Evolutionary conservation across 2,797 vertebrate species (phyloP).

Genomic region (Chelidonichthys spinosus): DNA sequence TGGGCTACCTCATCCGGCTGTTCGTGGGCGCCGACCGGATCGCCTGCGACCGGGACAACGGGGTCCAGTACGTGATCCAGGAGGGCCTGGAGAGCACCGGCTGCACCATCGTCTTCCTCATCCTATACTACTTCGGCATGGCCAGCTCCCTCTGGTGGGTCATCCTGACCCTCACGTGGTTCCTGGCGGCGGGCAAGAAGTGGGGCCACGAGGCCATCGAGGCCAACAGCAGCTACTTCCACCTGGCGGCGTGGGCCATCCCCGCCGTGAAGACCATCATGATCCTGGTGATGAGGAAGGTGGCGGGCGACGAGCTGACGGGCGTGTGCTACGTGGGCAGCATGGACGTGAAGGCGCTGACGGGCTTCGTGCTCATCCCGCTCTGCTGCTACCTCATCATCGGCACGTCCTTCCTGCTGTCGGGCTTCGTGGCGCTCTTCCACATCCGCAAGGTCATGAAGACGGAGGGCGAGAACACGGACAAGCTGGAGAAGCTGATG

Average conservation of each 20-base stretch:
- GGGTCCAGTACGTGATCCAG: conserved; percentile 96
- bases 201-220: conserved; percentile 99
- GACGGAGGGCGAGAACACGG: conserved; percentile 96
- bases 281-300: conserved; percentile 95
- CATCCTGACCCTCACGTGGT: conserved; percentile 96
- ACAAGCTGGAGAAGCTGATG: conserved; percentile 98
- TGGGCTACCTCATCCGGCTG: conserved; percentile 97
- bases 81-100: conserved; percentile 98
- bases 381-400: conserved; percentile 95
- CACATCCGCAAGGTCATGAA: conserved; percentile 98
- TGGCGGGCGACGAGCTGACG: conserved; percentile 96
- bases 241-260: conserved; percentile 96
- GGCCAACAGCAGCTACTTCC: conserved; percentile 98
- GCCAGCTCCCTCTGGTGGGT: conserved; percentile 99
- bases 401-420: conserved; percentile 96
- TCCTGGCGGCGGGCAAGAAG: conserved; percentile 96
- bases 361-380: conserved; percentile 95
- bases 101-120: conserved; percentile 97
- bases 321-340: conserved; percentile 97
- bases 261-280: conserved; percentile 97
- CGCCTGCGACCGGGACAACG: conserved; percentile 94
- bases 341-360: conserved; percentile 96
- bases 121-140: conserved; percentile 99
- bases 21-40: conserved; percentile 95
- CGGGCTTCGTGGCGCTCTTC: conserved; percentile 97